Percentiles rank a stretch among this genome's conserved stretches.
These are phyloP conservation scores for Tachypleus tridentatus DNA, from an alignment of 1,140 invertebrate species.

Conservation along the genomic window DNA sequence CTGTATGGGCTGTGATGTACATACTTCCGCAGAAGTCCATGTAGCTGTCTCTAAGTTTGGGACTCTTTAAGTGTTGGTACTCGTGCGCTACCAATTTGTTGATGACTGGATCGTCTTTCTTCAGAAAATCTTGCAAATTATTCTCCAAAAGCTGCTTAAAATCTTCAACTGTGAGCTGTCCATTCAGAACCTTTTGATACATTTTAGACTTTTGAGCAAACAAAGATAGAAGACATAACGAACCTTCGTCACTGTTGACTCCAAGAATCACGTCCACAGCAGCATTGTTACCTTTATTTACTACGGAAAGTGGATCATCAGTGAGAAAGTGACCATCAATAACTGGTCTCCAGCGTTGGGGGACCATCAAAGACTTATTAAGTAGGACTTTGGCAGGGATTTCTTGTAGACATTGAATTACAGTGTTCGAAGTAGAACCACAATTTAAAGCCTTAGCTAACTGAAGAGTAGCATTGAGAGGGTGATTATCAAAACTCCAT, in stretches of 20 bases:
- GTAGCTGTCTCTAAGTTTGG: conserved; percentile 10
- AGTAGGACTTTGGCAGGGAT: conserved; percentile 15
- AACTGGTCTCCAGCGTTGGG: conserved; percentile 18
- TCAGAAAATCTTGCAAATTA: conserved; percentile 9
- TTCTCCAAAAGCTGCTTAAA: conserved; percentile 12
- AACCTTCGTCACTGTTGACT: conserved; percentile 22
- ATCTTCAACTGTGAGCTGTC: conserved; percentile 13
- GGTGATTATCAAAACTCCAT: conserved; percentile 24
- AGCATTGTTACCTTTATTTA: conserved; percentile 8
- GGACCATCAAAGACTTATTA: background rate
- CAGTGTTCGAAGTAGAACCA: background rate
- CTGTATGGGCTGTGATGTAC: conserved; percentile 13
- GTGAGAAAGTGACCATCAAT: conserved; percentile 17
- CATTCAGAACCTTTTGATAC: conserved; percentile 15
- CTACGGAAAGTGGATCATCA: conserved; percentile 14
- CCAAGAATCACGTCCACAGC: conserved; percentile 21
- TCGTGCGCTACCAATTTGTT: conserved; percentile 5
- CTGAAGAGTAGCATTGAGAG: conserved; percentile 4
- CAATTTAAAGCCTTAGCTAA: conserved; percentile 4
- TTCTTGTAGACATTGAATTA: conserved; percentile 16
- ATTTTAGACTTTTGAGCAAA: conserved; percentile 9
- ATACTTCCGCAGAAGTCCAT: conserved; percentile 24
- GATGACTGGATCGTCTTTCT: background rate
- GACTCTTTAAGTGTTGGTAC: background rate
- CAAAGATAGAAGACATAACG: conserved; percentile 22